These are phyloP conservation scores for Thunnus albacares DNA, from an alignment of 2,797 vertebrate species.

Conservation along the genomic window DNA sequence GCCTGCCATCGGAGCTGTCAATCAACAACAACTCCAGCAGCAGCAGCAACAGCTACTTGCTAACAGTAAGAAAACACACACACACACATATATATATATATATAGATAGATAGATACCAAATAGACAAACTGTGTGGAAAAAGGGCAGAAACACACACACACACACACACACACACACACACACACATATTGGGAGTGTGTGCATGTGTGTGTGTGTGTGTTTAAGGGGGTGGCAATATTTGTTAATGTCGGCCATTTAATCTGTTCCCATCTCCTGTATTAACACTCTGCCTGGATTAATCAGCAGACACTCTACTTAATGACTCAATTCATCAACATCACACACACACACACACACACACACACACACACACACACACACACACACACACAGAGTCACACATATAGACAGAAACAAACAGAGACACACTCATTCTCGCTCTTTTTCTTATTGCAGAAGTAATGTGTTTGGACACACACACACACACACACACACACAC, in stretches of 20 bases:
- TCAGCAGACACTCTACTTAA: constrained; percentile 83
- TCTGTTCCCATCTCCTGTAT: constrained; percentile 81
- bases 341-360: constrained; percentile 59
- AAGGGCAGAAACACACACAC: constrained; percentile 8
- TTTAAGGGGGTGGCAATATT: constrained; percentile 69
- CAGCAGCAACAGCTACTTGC: constrained; percentile 90
- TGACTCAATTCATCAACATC: constrained; percentile 82
- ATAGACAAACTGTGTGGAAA: neutral
- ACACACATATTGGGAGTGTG: neutral
- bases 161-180: constrained; percentile 1
- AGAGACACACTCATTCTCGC: constrained; percentile 42
- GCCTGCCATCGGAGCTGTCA: constrained; percentile 72
- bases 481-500: constrained; percentile 37
- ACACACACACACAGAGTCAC: constrained; percentile 19
- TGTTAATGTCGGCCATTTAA: constrained; percentile 82
- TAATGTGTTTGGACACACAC: constrained; percentile 50
- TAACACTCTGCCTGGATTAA: constrained; percentile 82
- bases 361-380: constrained; percentile 33
- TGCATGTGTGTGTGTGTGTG: constrained; percentile 35
- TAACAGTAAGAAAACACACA: constrained; percentile 87
- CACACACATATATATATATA: constrained; percentile 16
- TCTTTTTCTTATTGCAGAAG: constrained; percentile 66
- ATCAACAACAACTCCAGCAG: constrained; percentile 77
- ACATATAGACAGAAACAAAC: constrained; percentile 35
- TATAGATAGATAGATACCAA: no score